Percentiles rank a stretch among this genome's conserved stretches.
Evolutionary conservation across 2,113 vertebrate genomes (phyloP).

Genomic region (Motacilla alba): DNA sequence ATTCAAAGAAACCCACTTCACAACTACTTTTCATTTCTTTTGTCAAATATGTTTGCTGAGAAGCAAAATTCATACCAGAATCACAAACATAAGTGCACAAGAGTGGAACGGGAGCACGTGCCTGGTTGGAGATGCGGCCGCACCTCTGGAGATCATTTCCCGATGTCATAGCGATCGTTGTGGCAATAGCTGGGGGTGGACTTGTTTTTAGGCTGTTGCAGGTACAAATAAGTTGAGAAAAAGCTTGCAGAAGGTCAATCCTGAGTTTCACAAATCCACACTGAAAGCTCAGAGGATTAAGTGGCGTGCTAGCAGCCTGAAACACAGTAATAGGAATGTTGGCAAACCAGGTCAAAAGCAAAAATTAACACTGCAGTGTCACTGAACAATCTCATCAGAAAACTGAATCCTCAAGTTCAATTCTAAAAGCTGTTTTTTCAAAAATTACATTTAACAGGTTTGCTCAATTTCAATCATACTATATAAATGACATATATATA

Average conservation of each 20-base stretch:
- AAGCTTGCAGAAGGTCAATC: constrained; percentile 93
- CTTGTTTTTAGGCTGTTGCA: constrained; percentile 98
- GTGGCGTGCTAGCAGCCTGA: constrained; percentile 94
- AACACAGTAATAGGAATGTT: neutral
- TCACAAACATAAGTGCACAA: neutral
- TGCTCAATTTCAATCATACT: neutral
- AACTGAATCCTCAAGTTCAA: neutral
- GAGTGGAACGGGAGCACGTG: neutral
- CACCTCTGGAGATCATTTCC: constrained; percentile 95
- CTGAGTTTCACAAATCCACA: constrained; percentile 98
- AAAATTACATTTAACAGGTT: neutral
- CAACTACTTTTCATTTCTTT: neutral
- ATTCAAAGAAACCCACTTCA: neutral
- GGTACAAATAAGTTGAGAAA: constrained; percentile 96
- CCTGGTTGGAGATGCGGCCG: constrained; percentile 95
- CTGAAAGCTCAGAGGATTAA: constrained; percentile 95
- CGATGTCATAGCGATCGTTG: constrained; percentile 88
- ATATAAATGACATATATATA: neutral
- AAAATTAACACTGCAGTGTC: neutral
- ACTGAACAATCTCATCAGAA: neutral
- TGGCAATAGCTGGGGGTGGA: constrained; percentile 95
- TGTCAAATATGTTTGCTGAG: neutral
- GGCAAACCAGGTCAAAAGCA: constrained; percentile 7
- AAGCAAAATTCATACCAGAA: neutral
- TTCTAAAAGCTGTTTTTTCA: neutral